Evolutionary conservation across 2,888 invertebrate genomes (phyloP).

Genomic region (Tetanocera ferruginea): DNA sequence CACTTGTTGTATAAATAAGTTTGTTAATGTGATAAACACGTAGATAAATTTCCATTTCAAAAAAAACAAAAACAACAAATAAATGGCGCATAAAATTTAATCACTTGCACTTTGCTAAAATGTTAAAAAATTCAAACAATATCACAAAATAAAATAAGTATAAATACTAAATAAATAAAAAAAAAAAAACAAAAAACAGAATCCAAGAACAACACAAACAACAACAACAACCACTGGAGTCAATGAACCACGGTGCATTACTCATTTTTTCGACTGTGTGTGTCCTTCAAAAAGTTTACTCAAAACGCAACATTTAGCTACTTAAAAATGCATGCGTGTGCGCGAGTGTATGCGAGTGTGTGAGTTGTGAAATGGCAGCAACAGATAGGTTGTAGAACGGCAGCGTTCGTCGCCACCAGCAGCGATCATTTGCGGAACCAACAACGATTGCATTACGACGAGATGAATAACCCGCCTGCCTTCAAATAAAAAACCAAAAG

Average conservation of each 20-base stretch:
- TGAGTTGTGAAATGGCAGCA: not conserved
- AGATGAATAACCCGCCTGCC: slow-evolving; percentile 13
- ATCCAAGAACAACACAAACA: slow-evolving; percentile 6
- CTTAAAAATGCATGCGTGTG: slow-evolving; percentile 22
- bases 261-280: slow-evolving; percentile 37
- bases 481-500: not conserved
- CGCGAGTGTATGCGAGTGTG: not conserved
- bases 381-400: not conserved
- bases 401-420: not conserved
- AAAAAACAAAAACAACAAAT: slow-evolving; percentile 52
- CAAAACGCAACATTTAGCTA: not conserved
- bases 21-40: slow-evolving; percentile 31
- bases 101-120: slow-evolving; percentile 59
- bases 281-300: slow-evolving; percentile 33
- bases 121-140: slow-evolving; percentile 9
- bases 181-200: slow-evolving; percentile 11
- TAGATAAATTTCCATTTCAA: slow-evolving; percentile 33
- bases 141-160: slow-evolving; percentile 10
- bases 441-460: not conserved
- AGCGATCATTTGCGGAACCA: slow-evolving; percentile 11
- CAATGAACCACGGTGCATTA: slow-evolving; percentile 35
- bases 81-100: slow-evolving; percentile 68
- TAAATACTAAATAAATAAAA: slow-evolving; percentile 6
- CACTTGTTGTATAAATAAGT: slow-evolving; percentile 12
- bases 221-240: slow-evolving; percentile 5